These are phyloP conservation scores for Macroglossus sobrinus DNA, from an alignment of 2,113 vertebrate species.

Conservation along the genomic window DNA sequence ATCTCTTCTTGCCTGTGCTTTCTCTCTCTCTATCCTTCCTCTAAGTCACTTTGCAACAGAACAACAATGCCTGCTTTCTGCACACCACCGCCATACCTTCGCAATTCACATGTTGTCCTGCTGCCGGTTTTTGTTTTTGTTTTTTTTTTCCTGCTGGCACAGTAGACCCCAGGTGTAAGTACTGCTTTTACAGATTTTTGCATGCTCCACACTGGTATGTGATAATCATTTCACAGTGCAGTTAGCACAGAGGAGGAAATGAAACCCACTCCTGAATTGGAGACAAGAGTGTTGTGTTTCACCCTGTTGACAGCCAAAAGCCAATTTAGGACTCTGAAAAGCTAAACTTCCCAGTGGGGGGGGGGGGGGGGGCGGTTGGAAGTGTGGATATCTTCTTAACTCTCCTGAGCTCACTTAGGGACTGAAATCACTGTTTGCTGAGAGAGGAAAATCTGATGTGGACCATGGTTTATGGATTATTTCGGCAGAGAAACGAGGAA, in stretches of 20 bases:
- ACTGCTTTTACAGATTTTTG: conserved; percentile 30
- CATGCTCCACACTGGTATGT: conserved; percentile 1
- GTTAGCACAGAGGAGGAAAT: conserved; percentile 40
- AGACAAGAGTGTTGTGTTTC: conserved; percentile 35
- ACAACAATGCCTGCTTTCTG: neutral
- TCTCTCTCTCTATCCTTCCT: neutral
- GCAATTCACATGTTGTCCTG: neutral
- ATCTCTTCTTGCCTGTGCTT: neutral
- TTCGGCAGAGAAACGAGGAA: neutral
- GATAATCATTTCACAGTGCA: conserved; percentile 34
- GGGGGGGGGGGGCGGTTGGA: neutral
- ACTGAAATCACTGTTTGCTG: conserved; percentile 10
- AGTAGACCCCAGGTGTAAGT: conserved; percentile 24
- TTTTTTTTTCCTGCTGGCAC: neutral
- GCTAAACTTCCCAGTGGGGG: neutral
- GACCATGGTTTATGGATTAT: neutral
- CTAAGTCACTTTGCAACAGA: too few relatives aligned
- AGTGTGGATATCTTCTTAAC: conserved; percentile 24
- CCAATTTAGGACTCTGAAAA: conserved; percentile 50
- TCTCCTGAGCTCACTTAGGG: neutral
- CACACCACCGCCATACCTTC: neutral
- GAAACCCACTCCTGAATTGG: conserved; percentile 10
- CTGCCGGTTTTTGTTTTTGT: neutral
- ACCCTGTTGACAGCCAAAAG: conserved; percentile 58
- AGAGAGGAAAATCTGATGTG: neutral